These are phyloP conservation scores for Heteromormyrus szaboi DNA, from an alignment of 2,797 vertebrate species.

Conservation along the genomic window DNA sequence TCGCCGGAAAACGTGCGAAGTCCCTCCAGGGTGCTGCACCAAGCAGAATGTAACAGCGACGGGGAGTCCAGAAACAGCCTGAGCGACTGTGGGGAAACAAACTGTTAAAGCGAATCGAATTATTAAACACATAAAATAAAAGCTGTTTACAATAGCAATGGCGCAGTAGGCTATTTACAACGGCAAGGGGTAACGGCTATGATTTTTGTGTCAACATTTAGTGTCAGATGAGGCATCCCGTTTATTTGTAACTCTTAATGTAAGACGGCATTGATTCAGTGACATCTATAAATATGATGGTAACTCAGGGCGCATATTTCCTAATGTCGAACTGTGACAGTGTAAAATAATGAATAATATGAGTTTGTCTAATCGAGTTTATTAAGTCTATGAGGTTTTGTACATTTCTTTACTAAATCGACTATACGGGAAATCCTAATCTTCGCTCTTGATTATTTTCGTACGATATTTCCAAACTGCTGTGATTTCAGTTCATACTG, in stretches of 20 bases:
- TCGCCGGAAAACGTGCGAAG: slow-evolving; percentile 31
- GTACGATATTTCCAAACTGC: background rate
- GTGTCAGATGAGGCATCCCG: background rate
- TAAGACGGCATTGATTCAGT: background rate
- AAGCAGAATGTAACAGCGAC: slow-evolving; percentile 38
- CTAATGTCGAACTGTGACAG: background rate
- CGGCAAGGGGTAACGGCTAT: background rate
- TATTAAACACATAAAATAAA: background rate
- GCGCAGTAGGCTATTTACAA: background rate
- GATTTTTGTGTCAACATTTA: background rate
- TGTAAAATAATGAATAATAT: background rate
- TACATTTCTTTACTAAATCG: background rate
- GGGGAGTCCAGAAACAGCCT: slow-evolving; percentile 48
- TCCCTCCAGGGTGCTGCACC: slow-evolving; percentile 2
- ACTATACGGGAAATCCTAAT: background rate
- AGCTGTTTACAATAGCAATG: background rate
- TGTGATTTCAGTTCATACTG: background rate
- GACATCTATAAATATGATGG: background rate
- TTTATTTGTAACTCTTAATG: background rate
- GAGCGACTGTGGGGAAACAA: slow-evolving; percentile 37
- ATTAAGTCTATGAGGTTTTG: background rate
- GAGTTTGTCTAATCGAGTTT: background rate
- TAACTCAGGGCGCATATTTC: background rate
- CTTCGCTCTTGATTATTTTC: background rate
- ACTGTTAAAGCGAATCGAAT: slow-evolving; percentile 16